A percentile compares a stretch with the other conserved stretches of the same genome.
Conservation (phyloP, 2,113 vertebrate species). For the Pedionomus torquatus region DNA sequence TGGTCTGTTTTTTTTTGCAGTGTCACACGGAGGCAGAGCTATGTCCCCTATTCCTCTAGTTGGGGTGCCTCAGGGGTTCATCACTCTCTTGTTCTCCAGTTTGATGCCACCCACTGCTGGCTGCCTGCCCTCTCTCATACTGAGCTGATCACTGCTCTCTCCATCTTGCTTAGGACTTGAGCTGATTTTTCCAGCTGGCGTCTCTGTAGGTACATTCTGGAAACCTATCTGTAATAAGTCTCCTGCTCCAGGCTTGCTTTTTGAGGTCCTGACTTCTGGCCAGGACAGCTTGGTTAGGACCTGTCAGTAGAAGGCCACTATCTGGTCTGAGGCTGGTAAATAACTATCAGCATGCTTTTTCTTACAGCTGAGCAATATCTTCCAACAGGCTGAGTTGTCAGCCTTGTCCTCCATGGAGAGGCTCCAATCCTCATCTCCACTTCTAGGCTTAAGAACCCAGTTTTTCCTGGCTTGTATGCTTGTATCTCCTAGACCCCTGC, state of each 20-base stretch:
- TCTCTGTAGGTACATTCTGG: neutral
- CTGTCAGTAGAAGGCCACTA: neutral
- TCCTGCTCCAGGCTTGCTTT: neutral
- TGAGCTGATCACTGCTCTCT: neutral
- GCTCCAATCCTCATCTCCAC: neutral
- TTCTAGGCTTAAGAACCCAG: neutral
- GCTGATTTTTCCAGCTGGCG: neutral
- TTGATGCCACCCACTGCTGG: neutral
- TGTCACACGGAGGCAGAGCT: neutral
- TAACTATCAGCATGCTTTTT: neutral
- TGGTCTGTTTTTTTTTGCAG: neutral
- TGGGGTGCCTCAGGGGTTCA: fast-evolving
- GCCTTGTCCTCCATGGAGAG: neutral
- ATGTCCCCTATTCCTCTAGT: neutral
- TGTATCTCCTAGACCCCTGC: neutral
- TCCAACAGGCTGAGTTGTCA: neutral
- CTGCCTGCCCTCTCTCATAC: neutral
- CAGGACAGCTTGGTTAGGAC: neutral
- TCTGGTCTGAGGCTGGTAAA: neutral
- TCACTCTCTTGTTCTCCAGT: neutral
- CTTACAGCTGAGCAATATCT: neutral
- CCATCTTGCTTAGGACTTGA: neutral
- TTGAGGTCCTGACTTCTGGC: neutral
- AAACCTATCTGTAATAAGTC: neutral
- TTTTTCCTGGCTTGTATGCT: neutral